Base-by-base conservation (phyloP, 1,140 invertebrate species). In the Drosophila orosa region DNA sequence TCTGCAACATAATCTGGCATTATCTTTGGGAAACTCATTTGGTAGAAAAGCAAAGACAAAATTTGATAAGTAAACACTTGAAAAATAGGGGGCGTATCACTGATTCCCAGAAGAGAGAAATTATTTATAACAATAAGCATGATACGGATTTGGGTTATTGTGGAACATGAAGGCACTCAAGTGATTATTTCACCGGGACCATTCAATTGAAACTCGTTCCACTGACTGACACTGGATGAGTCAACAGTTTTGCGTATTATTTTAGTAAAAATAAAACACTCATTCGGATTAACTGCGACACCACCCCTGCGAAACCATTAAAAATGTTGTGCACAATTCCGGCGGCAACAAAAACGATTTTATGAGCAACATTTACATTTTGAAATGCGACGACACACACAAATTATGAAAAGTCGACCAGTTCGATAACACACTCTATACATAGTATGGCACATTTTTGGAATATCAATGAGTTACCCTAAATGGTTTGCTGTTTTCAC, bases 141-240 rank as follows among this genome's bases (percentile, higher is more conserved):
- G 61, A 44, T 54, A 63, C 13, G 59, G 29, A 66, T 66, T 68
- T 68, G 24, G 27, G 29, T 52, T 52, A 33, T 66, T 50, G 25
- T 27, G 2, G n/a, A 39, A 60, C 5, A 40, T 40, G 0, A 58
- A 56, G 3, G 37, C 19, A 15, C 17, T 58, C 19, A 8, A 24
- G 13, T 33, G 13, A 52, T 42, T 19, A 68, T 68, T 52, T 65
- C 6, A 33, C 25, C 35, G 27, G 27, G 31, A 47, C 22, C 31
- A 31, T 61, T 62, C 57, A 62, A 62, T 66, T 62, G 58, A 37
- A 62, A 40, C 22, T 55, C 50, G 71, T 74, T 74, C 52, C 71
- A 63, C 17, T 13, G 44, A 74, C 10, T 44, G 50, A 37, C 59
- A 40, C 71, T 52, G 37, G 56, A 50, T 74, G 72, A 74, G 50